Conservation (phyloP, 1,140 invertebrate species). For the Brachionus manjavacas region DNA sequence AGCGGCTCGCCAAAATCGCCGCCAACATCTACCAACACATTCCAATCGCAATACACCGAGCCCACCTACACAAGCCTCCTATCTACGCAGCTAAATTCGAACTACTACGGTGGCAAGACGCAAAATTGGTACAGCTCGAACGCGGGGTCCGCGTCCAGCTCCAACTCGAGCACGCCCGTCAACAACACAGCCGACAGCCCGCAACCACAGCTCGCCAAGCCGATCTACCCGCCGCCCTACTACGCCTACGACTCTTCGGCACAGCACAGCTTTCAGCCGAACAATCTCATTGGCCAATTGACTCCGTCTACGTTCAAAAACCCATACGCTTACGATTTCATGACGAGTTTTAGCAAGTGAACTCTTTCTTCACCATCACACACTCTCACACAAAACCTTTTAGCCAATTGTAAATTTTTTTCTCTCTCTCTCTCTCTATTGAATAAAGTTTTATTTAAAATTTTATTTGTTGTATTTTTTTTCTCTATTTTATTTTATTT, state of each 20-base stretch:
- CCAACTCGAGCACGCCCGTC: neutral
- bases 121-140: neutral
- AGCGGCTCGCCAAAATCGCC: neutral
- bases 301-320: slow-evolving; percentile 21
- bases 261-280: neutral
- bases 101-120: neutral
- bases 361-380: neutral
- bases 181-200: neutral
- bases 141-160: neutral
- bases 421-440: neutral
- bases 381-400: neutral
- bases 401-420: slow-evolving; percentile 14
- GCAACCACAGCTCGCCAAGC: neutral
- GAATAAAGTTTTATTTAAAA: neutral
- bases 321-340: slow-evolving; percentile 35
- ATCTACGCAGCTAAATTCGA: slow-evolving; percentile 16
- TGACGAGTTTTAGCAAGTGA: slow-evolving; percentile 14
- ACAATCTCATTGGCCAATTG: neutral
- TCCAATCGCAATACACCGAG: neutral
- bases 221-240: neutral
- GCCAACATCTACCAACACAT: neutral
- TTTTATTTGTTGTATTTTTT: slow-evolving; percentile 2
- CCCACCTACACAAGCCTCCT: slow-evolving; percentile 3
- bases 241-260: neutral
- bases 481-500: neutral